These are phyloP conservation scores for Myotis myotis DNA, from an alignment of 2,797 vertebrate species.

Conservation along the genomic window DNA sequence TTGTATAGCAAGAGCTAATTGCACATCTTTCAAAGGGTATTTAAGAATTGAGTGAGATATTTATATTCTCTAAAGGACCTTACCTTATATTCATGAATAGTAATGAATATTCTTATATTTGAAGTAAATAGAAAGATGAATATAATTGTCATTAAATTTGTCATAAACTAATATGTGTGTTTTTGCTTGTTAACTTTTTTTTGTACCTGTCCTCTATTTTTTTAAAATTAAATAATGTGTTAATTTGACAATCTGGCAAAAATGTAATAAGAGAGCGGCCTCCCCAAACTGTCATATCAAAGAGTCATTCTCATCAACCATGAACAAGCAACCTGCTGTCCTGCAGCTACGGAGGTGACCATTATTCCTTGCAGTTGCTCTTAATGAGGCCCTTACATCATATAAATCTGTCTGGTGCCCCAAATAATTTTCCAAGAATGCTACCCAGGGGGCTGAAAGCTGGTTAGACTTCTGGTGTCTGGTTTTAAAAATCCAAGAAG, in stretches of 20 bases:
- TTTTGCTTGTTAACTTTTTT: constrained; percentile 18
- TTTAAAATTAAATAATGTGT: background rate
- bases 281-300: background rate
- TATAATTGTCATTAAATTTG: background rate
- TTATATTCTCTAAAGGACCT: background rate
- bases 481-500: background rate
- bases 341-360: background rate
- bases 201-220: background rate
- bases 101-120: background rate
- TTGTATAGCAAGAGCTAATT: background rate
- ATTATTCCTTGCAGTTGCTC: background rate
- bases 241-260: constrained; percentile 26
- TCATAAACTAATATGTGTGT: background rate
- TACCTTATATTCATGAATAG: background rate
- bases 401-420: constrained; percentile 6
- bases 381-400: background rate
- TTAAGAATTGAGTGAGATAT: background rate
- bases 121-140: background rate
- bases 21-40: background rate
- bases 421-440: constrained; percentile 37
- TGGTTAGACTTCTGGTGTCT: background rate
- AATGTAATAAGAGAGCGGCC: background rate
- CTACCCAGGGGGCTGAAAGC: constrained; percentile 10
- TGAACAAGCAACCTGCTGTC: background rate
- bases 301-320: background rate